Base-by-base conservation (phyloP, 2,797 vertebrate genomes). In the Dryobates pubescens region DNA sequence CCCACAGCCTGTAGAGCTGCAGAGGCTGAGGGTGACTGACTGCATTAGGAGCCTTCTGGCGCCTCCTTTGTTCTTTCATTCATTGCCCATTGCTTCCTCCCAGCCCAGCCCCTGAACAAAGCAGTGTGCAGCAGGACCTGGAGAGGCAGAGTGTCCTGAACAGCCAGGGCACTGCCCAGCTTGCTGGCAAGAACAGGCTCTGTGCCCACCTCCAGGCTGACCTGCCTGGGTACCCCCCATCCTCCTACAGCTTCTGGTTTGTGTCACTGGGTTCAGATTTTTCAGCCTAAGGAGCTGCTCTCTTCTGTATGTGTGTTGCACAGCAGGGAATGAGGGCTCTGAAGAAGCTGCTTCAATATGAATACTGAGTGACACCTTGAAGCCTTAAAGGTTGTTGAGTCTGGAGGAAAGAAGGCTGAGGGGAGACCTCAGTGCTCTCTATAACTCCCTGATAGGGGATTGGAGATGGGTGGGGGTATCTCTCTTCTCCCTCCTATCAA, bases 21-120 rank as follows among this genome's bases (percentile, higher is more conserved):
- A 69, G 73, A 45, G 5, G 36, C 2, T 74, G 69, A 63, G 36
- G 63, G 71, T 53, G 27, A 62, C 51, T 75, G 47, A 64, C 65
- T 36, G 7, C 29, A 5, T 69, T 72, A 57, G 32, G 59, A 34
- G 47, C 63, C 34, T 80, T 86, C 11, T 45, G 51, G 36, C 61
- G 43, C 49, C 85, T 81, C 38, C 14, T 89, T 92, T 89, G 54
- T 69, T 88, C 79, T 80, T 78, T 68, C 75, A 62, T 78, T 80
- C 53, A 45, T 36, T 86, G 68, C 34, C 43, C 30, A 12, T 84
- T 47, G 20, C 20, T 82, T 87, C 47, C 59, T 86, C 82, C 63
- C 77, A 80, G 59, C 27, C 72, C 61, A 70, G 54, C 16, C 58
- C 61, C 59, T 70, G n/a, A 1, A 3, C 8, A 30, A 29, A 16